phyloP scores from a whole-genome alignment of 2,888 invertebrate genomes.

The Ypsolopha sequella region DNA sequence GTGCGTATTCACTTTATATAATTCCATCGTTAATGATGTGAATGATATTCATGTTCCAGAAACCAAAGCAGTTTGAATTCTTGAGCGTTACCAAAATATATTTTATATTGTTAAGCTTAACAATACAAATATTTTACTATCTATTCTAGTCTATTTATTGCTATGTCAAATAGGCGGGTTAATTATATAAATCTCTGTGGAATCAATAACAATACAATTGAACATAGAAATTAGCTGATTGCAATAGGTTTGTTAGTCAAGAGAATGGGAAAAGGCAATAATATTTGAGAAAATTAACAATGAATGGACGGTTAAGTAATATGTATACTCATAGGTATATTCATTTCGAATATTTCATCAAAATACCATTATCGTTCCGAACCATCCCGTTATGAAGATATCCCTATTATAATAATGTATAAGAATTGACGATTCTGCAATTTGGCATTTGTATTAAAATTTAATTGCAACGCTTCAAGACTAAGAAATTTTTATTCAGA shows the following conservation, averaged over 20 bases:
- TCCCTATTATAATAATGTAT: conserved; percentile 7
- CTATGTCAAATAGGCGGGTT: conserved; percentile 69
- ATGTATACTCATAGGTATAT: not conserved
- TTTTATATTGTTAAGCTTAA: conserved; percentile 47
- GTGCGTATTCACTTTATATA: too few relatives aligned
- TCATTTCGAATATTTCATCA: not conserved
- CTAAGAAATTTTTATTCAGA: not conserved
- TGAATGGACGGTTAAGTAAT: conserved; percentile 1
- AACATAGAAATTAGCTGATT: not conserved
- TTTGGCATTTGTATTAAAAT: conserved; percentile 3
- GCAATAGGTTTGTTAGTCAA: not conserved
- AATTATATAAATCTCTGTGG: conserved; percentile 47
- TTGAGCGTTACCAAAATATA: conserved; percentile 29
- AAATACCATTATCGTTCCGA: not conserved
- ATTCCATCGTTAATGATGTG: too few relatives aligned
- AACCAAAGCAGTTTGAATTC: conserved; percentile 6
- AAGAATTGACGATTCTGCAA: conserved; percentile 30
- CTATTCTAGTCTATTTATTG: conserved; percentile 67
- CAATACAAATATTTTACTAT: conserved; percentile 49
- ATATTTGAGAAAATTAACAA: conserved; percentile 1
- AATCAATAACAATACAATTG: conserved; percentile 28
- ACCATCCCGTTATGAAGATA: conserved; percentile 1
- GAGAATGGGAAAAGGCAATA: not conserved
- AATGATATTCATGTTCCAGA: too few relatives aligned
- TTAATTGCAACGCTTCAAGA: conserved; percentile 1